These are phyloP conservation scores for Bombus terrestris DNA, from an alignment of 1,140 invertebrate species.

Conservation along the genomic window DNA sequence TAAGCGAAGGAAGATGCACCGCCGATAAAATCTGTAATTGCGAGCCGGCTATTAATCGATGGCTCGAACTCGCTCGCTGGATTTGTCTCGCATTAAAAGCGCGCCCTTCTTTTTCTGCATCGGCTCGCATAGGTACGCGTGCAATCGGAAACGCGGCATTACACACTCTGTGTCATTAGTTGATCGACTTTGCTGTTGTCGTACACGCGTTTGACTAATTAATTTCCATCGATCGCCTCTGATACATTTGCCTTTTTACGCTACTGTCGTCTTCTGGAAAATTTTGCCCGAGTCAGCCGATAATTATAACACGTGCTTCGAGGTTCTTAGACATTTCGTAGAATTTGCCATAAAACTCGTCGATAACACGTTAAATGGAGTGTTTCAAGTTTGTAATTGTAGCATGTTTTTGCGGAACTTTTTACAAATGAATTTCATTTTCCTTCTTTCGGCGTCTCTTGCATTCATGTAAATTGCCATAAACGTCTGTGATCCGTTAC, in stretches of 20 bases:
- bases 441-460: no score
- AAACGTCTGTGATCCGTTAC: no score
- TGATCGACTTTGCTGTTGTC: constrained; percentile 5
- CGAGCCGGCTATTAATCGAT: constrained; percentile 34
- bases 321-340: no score
- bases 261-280: background rate
- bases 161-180: constrained; percentile 16
- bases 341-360: no score
- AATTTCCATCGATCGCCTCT: background rate
- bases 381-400: no score
- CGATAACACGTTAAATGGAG: no score
- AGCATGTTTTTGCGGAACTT: no score
- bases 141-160: constrained; percentile 9
- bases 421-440: no score
- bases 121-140: background rate
- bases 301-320: background rate
- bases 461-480: no score
- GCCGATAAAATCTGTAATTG: constrained; percentile 51
- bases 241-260: no score
- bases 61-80: background rate
- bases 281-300: background rate
- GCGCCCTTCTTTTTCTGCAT: background rate
- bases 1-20: constrained; percentile 32
- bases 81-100: constrained; percentile 10
- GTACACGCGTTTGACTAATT: background rate